phyloP scores from a whole-genome alignment of 2,797 vertebrate genomes.

The Acipenser ruthenus region DNA sequence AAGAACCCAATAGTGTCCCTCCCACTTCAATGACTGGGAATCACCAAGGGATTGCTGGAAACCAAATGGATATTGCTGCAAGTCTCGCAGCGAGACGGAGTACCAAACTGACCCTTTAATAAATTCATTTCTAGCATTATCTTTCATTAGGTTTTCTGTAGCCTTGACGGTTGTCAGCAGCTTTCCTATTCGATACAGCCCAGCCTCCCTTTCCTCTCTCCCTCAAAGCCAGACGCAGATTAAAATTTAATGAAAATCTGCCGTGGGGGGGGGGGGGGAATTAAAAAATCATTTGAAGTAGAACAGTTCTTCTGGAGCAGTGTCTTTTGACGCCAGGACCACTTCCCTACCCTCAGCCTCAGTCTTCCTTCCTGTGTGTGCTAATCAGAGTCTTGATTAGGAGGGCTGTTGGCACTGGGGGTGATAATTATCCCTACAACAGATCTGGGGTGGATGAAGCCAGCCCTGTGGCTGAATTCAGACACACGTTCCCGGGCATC shows the following conservation, averaged over 20 bases:
- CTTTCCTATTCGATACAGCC: slow-evolving; percentile 41
- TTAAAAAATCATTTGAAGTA: slow-evolving; percentile 62
- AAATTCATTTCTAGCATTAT: too few relatives aligned
- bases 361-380: slow-evolving; percentile 29
- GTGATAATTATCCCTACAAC: slow-evolving; percentile 27
- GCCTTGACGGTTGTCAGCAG: slow-evolving; percentile 43
- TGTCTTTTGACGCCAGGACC: slow-evolving; percentile 47
- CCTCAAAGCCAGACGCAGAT: slow-evolving; percentile 64
- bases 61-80: too few relatives aligned
- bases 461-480: neutral
- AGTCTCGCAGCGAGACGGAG: too few relatives aligned
- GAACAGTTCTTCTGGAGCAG: slow-evolving; percentile 55
- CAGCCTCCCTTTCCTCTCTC: slow-evolving; percentile 44
- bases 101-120: too few relatives aligned
- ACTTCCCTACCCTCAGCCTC: slow-evolving; percentile 36
- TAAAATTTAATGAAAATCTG: slow-evolving; percentile 72
- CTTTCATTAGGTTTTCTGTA: too few relatives aligned
- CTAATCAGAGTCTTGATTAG: slow-evolving; percentile 43
- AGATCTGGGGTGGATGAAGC: slow-evolving; percentile 10
- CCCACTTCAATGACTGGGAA: too few relatives aligned
- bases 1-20: too few relatives aligned
- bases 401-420: slow-evolving; percentile 20
- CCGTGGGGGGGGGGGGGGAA: slow-evolving; percentile 36
- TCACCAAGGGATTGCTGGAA: too few relatives aligned
- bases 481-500: neutral